Percentiles rank a stretch among this genome's conserved stretches.
These are phyloP conservation scores for Belgica antarctica DNA, from an alignment of 2,888 invertebrate species.

Conservation along the genomic window DNA sequence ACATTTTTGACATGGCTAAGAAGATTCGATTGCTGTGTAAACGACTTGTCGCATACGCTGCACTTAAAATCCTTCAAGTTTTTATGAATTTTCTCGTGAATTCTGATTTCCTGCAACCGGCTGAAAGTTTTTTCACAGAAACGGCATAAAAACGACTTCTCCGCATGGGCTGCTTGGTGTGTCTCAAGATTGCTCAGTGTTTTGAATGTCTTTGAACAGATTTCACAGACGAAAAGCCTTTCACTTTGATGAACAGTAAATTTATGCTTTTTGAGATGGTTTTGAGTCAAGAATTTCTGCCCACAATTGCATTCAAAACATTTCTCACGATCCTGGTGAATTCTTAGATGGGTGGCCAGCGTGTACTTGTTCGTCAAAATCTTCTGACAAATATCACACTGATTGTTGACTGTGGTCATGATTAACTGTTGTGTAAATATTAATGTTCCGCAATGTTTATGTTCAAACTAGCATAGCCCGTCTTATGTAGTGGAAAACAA, in stretches of 20 bases:
- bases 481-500: too few species aligned
- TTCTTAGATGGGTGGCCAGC: constrained; percentile 8
- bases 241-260: constrained; percentile 58
- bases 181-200: constrained; percentile 11
- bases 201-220: constrained; percentile 74
- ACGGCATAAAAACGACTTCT: neutral
- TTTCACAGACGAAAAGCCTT: constrained; percentile 67
- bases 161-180: neutral
- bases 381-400: constrained; percentile 5
- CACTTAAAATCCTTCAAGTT: constrained; percentile 23
- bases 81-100: constrained; percentile 2
- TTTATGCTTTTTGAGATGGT: neutral
- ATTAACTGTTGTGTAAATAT: too few species aligned
- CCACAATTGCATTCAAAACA: constrained; percentile 9
- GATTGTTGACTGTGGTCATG: too few species aligned
- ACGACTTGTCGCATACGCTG: neutral
- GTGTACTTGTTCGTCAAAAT: constrained; percentile 24
- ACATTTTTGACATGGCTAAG: neutral
- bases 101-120: neutral
- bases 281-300: neutral
- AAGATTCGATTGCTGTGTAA: constrained; percentile 16
- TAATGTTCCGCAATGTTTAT: too few species aligned
- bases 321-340: constrained; percentile 14
- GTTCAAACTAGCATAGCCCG: too few species aligned
- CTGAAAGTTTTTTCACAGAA: constrained; percentile 62